phyloP scores from a whole-genome alignment of 2,888 invertebrate species.

The Epirrhoe tristata region DNA sequence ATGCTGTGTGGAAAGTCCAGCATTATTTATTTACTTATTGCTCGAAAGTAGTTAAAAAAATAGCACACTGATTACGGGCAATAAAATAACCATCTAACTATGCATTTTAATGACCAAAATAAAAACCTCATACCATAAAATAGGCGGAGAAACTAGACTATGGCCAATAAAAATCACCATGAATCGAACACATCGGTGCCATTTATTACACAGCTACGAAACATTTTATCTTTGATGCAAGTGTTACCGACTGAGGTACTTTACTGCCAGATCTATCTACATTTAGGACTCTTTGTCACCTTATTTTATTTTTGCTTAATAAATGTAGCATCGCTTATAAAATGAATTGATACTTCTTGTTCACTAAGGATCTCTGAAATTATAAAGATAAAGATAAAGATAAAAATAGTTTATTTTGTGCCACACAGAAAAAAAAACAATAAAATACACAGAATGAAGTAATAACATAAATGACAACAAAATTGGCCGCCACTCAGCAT shows the following conservation, averaged over 20 bases:
- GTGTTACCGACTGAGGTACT: constrained; percentile 18
- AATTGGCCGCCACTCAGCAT: too few species aligned
- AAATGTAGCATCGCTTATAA: neutral
- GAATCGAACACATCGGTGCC: constrained; percentile 40
- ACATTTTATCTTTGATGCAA: constrained; percentile 36
- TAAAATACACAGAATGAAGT: too few species aligned
- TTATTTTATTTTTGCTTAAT: neutral
- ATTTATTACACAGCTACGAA: constrained; percentile 38
- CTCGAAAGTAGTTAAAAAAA: neutral
- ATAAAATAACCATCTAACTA: constrained; percentile 29
- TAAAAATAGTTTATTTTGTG: too few species aligned
- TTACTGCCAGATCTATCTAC: constrained; percentile 8
- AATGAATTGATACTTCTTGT: too few species aligned
- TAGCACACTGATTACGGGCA: constrained; percentile 18
- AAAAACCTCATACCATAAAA: constrained; percentile 32
- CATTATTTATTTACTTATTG: neutral
- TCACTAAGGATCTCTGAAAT: too few species aligned
- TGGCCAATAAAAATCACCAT: constrained; percentile 44
- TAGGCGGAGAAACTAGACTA: constrained; percentile 35
- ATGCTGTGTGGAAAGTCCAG: too few species aligned
- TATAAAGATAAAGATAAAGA: too few species aligned
- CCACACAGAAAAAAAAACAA: too few species aligned
- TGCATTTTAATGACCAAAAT: constrained; percentile 25
- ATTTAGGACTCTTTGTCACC: neutral
- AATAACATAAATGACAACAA: too few species aligned